Base-by-base conservation (phyloP, 2,797 vertebrate species). In the Poeciliopsis infans region DNA sequence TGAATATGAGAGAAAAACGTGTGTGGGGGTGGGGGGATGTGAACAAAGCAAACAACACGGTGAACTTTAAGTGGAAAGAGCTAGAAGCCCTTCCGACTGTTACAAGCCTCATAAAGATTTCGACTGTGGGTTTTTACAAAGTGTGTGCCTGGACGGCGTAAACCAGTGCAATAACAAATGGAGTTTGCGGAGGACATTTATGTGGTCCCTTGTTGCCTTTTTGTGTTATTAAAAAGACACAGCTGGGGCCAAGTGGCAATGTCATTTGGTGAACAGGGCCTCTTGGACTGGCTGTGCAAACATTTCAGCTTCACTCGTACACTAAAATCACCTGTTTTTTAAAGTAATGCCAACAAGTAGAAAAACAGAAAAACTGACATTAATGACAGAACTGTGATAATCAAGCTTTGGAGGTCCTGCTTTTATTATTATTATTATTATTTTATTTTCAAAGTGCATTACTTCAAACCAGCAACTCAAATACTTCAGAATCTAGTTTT, bases 281-380 rank as follows among this genome's bases (percentile, higher is more conserved):
- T 87, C 81, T 87, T 78, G 61, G 82, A 88, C 78, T 12, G 79
- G n/a, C 83, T 75, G 82, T n/a, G 69, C 81, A 78, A 84, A 80
- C 78, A 82, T 13, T 80, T 73, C 53, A 81, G 78, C 79, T 66
- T 66, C 12, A 23, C 33, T 66, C 79, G 71, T 57, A 71, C 70
- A 71, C 80, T 59, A 79, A 47, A 41, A 43, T 15, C 43, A 51
- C 57, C 51, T 57, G 5, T 28, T 83, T 83, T 77, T 79, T 5
- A n/a, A 71, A 57, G 80, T 59, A 68, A 76, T 66, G 15, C 46
- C 41, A 41, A 68, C 46, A 49, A 70, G 64, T 16, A 28, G 45
- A 76, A 16, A 69, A 78, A 31, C 70, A 33, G 25, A 73, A 1
- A 74, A 41, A 13, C 33, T 41, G 11, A 7, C 49, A 53, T 28